A percentile compares a stretch with the other conserved stretches of the same genome.
Evolutionary conservation across 2,888 invertebrate genomes (phyloP).

Genomic region (Melipona bicolor): DNA sequence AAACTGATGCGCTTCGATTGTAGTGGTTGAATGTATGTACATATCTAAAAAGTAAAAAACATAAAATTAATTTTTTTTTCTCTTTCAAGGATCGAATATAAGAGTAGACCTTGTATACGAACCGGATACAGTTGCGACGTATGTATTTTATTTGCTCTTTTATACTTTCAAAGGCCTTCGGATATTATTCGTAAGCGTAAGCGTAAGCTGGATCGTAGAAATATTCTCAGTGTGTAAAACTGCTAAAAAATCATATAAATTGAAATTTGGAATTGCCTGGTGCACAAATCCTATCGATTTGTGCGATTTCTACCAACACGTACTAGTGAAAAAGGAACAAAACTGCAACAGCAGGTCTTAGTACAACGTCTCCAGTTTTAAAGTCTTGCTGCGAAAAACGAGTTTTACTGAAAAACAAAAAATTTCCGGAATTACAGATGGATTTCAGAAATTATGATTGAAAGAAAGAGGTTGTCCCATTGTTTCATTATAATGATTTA

Average conservation of each 20-base stretch:
- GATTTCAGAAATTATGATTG: neutral
- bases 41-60: neutral
- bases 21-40: neutral
- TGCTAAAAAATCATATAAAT: constrained; percentile 14
- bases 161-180: neutral
- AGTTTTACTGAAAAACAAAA: neutral
- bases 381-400: neutral
- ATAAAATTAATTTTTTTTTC: neutral
- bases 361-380: neutral
- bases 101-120: neutral
- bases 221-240: neutral
- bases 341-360: neutral
- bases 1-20: neutral
- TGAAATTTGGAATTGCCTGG: constrained; percentile 23
- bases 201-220: neutral
- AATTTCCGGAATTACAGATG: neutral
- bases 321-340: constrained; percentile 5
- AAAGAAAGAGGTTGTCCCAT: neutral
- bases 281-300: neutral
- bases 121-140: neutral
- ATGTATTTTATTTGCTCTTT: neutral
- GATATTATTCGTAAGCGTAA: no score
- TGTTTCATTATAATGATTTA: constrained; percentile 78
- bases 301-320: neutral
- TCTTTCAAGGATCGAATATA: neutral